These are phyloP conservation scores for Drosophila miranda DNA, from an alignment of 1,140 invertebrate species.

Conservation along the genomic window DNA sequence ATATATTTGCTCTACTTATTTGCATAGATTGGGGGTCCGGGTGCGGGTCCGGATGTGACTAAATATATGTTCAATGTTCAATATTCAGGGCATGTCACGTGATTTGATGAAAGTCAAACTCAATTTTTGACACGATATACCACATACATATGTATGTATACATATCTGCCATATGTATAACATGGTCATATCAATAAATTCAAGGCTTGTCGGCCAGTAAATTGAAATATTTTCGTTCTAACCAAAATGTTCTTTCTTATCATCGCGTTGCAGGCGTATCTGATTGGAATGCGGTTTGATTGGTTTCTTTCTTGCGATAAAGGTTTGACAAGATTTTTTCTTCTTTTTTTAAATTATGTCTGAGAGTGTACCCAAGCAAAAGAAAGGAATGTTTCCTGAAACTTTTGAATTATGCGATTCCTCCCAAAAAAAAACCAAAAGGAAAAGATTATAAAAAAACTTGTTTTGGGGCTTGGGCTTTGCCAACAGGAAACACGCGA, in stretches of 20 bases:
- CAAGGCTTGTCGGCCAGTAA: conserved; percentile 49
- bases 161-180: conserved; percentile 48
- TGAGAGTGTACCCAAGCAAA: conserved; percentile 22
- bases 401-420: conserved; percentile 57
- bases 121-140: conserved; percentile 54
- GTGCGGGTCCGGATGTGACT: conserved; percentile 28
- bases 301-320: conserved; percentile 34
- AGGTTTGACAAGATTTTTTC: conserved; percentile 33
- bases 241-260: conserved; percentile 37
- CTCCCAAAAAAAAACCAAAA: conserved; percentile 2
- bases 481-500: conserved; percentile 65
- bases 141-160: conserved; percentile 34
- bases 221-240: conserved; percentile 32
- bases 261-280: conserved; percentile 29
- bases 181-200: conserved; percentile 65
- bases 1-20: conserved; percentile 68
- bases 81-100: conserved; percentile 63
- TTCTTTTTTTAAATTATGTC: conserved; percentile 60
- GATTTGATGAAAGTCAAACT: conserved; percentile 59
- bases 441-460: conserved; percentile 34
- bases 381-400: conserved; percentile 48
- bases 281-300: conserved; percentile 56
- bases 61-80: conserved; percentile 55
- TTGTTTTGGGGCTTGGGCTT: conserved; percentile 41
- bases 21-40: conserved; percentile 65